phyloP scores from a whole-genome alignment of 2,113 vertebrate genomes.

The Chiloscyllium plagiosum region DNA sequence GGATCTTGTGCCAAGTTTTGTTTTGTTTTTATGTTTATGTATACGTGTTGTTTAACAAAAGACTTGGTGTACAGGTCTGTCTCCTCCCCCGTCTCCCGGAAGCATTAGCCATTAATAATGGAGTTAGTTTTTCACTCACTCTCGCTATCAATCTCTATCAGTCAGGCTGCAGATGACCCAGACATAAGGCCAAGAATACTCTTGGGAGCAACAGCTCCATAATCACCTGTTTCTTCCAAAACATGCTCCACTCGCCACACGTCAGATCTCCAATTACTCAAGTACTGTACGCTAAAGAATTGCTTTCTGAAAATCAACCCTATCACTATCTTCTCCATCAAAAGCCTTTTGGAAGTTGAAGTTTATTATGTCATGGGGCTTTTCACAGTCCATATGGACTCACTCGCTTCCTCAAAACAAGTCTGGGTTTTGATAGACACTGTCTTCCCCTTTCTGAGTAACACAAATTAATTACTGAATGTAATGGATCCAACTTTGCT shows the following conservation, averaged over 20 bases:
- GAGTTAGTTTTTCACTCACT: neutral
- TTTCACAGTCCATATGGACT: neutral
- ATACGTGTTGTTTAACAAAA: neutral
- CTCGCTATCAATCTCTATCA: neutral
- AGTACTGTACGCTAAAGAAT: neutral
- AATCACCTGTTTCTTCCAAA: neutral
- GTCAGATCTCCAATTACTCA: neutral
- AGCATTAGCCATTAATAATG: neutral
- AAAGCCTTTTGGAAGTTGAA: neutral
- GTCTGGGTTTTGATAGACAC: neutral
- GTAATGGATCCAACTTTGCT: neutral
- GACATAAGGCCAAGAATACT: neutral
- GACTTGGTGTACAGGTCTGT: neutral
- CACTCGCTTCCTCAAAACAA: neutral
- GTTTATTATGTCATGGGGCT: neutral
- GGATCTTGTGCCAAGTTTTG: neutral
- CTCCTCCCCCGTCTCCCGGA: neutral
- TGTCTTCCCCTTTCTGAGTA: neutral
- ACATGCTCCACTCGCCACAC: neutral
- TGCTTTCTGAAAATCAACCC: neutral
- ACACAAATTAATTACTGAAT: neutral
- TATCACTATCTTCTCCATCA: neutral
- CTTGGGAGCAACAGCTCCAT: neutral
- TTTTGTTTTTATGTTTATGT: neutral
- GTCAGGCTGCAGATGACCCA: neutral